phyloP scores from a whole-genome alignment of 1,140 invertebrate genomes.

The Eumeta japonica region DNA sequence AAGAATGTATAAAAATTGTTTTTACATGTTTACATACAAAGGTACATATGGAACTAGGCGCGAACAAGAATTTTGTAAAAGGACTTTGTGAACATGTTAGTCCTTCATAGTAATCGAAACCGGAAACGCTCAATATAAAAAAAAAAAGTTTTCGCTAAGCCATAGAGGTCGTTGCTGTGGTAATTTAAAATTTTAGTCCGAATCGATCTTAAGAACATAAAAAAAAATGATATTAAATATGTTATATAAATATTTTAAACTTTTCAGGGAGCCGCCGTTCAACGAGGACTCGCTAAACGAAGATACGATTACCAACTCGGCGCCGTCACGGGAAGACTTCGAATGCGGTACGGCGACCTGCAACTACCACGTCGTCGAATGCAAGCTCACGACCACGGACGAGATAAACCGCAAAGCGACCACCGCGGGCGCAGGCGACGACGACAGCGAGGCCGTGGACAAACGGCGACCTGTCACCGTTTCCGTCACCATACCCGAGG shows the following conservation, averaged over 20 bases:
- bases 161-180: too few species aligned
- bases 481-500: conserved; percentile 59
- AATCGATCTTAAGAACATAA: too few species aligned
- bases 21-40: too few species aligned
- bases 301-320: conserved; percentile 37
- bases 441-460: conserved; percentile 10
- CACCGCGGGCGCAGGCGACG: conserved; percentile 21
- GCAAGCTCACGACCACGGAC: conserved; percentile 49
- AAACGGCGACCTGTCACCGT: conserved; percentile 49
- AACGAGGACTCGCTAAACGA: conserved; percentile 34
- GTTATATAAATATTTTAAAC: neutral
- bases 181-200: too few species aligned
- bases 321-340: conserved; percentile 33
- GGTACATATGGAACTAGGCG: too few species aligned
- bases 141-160: too few species aligned
- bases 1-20: too few species aligned
- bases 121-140: too few species aligned
- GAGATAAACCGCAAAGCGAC: conserved; percentile 34
- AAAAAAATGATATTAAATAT: too few species aligned
- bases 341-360: conserved; percentile 40
- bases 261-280: conserved; percentile 23
- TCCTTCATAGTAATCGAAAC: too few species aligned
- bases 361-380: conserved; percentile 52
- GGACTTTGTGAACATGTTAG: too few species aligned
- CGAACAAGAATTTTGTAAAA: too few species aligned